Base-by-base conservation (phyloP, 2,888 invertebrate genomes). In the Caenorhabditis macrosperma region DNA sequence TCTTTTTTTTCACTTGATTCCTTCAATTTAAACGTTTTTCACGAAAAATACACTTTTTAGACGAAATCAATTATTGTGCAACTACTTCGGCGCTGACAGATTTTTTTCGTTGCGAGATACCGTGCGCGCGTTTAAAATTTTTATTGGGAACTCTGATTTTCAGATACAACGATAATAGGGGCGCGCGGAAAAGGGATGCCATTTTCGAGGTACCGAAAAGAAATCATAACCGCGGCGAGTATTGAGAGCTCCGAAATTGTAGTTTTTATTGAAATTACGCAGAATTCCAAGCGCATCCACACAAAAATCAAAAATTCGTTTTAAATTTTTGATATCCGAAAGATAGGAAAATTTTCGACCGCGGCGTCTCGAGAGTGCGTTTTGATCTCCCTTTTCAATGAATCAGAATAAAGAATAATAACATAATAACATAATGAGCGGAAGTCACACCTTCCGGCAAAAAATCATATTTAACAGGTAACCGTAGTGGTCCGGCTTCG, bases 121-220 rank as follows among this genome's bases (percentile, higher is more conserved):
- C n/a, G n/a, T n/a, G n/a, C n/a, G n/a, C n/a, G n/a, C n/a, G n/a
- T n/a, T n/a, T n/a, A n/a, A n/a, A n/a, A n/a, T n/a, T n/a, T n/a
- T n/a, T n/a, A n/a, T n/a, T n/a, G 20, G 20, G 20, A 46, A 9
- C 46, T 7, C 6, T 33, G 6, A 38, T 38, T 38, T 12, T 9
- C 15, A 38, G 28, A 41, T 22, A 17, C 15, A 44, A 17, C 67
- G n/a, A n/a, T n/a, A n/a, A n/a, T n/a, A n/a, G n/a, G n/a, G n/a
- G n/a, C n/a, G 67, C 67, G 67, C 67, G 67, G 67, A 67, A 67
- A 67, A 67, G 67, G 67, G 55, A 33, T 22, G 41, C 44, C 15
- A 48, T 24, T 54, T 66, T 66, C 52, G 24, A n/a, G n/a, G n/a
- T n/a, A n/a, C n/a, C n/a, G n/a, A n/a, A n/a, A n/a, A n/a, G n/a